Conservation (phyloP, 2,888 invertebrate genomes). For the Baccha elongata region DNA sequence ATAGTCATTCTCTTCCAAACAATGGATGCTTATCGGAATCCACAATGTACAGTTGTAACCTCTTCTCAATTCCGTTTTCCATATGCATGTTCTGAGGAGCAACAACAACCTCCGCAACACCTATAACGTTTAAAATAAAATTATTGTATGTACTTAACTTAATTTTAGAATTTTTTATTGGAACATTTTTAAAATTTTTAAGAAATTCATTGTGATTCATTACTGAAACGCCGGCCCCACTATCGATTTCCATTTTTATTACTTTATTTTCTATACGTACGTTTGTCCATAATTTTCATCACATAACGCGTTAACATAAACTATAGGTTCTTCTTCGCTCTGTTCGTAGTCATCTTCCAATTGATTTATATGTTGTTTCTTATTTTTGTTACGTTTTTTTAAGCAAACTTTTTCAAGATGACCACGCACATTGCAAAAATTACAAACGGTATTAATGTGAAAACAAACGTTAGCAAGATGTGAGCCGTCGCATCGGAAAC, state of each 20-base stretch:
- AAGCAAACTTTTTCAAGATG: constrained; percentile 3
- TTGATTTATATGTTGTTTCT: background rate
- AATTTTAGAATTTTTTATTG: constrained; percentile 4
- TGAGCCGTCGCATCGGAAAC: constrained; percentile 19
- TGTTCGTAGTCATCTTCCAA: constrained; percentile 2
- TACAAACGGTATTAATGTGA: constrained; percentile 14
- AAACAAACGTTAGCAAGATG: constrained; percentile 6
- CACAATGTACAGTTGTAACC: too few relatives aligned
- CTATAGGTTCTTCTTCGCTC: background rate
- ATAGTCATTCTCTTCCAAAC: too few relatives aligned
- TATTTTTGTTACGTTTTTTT: constrained; percentile 16
- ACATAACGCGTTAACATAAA: background rate
- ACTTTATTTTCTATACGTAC: background rate
- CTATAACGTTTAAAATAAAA: background rate
- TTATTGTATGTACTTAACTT: constrained; percentile 4
- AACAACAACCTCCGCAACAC: background rate
- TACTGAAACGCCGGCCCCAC: constrained; percentile 7
- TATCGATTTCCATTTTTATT: constrained; percentile 8
- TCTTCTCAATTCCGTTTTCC: too few relatives aligned
- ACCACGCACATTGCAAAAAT: constrained; percentile 4
- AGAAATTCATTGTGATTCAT: background rate
- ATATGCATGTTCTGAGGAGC: too few relatives aligned
- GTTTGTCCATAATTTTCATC: background rate
- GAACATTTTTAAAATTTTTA: background rate
- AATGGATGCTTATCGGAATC: background rate